Evolutionary conservation across 1,140 invertebrate genomes (phyloP).

Genomic region (Andrena cerasifolii): DNA sequence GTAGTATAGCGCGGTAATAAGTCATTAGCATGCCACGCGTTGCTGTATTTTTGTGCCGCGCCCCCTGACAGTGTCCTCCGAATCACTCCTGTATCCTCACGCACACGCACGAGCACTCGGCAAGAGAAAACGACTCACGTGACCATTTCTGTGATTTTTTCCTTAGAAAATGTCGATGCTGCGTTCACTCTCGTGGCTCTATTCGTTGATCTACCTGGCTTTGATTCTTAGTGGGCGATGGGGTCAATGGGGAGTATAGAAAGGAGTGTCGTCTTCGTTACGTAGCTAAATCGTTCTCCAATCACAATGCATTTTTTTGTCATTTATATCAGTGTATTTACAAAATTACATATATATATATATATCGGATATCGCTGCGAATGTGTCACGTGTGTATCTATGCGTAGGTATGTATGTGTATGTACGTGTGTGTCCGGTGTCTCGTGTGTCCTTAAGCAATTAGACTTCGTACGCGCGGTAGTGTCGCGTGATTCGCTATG

Average conservation of each 20-base stretch:
- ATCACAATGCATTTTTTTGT: conserved; percentile 34
- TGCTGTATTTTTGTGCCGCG: not conserved
- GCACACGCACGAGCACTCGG: conserved; percentile 6
- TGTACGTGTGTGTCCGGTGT: not conserved
- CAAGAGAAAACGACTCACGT: conserved; percentile 40
- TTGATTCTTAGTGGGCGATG: conserved; percentile 11
- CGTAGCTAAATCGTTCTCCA: conserved; percentile 3
- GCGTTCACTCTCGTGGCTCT: conserved; percentile 30
- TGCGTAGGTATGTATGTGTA: not conserved
- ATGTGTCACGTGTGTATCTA: conserved; percentile 21
- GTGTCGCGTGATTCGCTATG: conserved; percentile 40
- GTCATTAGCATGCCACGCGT: too few species aligned
- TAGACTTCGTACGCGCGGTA: conserved; percentile 38
- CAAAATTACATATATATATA: conserved; percentile 60
- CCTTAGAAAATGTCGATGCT: conserved; percentile 21
- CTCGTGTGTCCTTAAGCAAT: conserved; percentile 54
- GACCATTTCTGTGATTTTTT: conserved; percentile 12
- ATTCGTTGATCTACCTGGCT: conserved; percentile 51
- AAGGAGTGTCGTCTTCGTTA: conserved; percentile 19
- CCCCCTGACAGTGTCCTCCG: not conserved
- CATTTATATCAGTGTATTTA: conserved; percentile 59
- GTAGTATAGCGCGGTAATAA: too few species aligned
- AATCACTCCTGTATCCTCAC: not conserved
- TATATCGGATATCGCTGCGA: conserved; percentile 51
- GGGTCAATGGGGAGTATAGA: conserved; percentile 18